Evolutionary conservation across 2,888 invertebrate species (phyloP).

Genomic region (Drosophila borealis): DNA sequence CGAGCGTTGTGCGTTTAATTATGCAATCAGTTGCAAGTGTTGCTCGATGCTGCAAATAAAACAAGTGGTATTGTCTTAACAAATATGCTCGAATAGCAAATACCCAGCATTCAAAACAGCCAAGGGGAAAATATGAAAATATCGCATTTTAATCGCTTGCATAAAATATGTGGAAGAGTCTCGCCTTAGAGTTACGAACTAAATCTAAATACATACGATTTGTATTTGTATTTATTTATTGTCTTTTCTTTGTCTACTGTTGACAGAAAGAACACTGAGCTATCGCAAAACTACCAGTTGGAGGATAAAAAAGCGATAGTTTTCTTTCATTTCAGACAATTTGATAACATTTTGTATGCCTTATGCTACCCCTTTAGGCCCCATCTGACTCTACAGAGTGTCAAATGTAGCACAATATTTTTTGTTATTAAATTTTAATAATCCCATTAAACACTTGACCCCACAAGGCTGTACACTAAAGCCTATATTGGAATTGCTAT

Average conservation of each 20-base stretch:
- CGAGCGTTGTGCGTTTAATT: slow-evolving; percentile 40
- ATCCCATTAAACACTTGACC: slow-evolving; percentile 5
- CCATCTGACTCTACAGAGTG: background rate
- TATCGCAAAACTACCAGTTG: background rate
- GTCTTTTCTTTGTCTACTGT: too few species aligned
- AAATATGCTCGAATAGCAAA: background rate
- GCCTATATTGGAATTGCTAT: slow-evolving; percentile 6
- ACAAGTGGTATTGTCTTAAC: background rate
- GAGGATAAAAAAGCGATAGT: background rate
- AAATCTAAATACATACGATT: too few species aligned
- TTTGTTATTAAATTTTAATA: background rate
- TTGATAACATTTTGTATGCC: too few species aligned
- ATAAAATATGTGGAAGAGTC: too few species aligned
- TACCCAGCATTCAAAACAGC: slow-evolving; percentile 1
- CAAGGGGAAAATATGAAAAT: background rate
- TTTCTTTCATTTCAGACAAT: too few species aligned
- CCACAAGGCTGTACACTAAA: slow-evolving; percentile 1
- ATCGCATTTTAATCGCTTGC: too few species aligned
- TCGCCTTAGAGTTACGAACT: too few species aligned
- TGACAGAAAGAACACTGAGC: background rate
- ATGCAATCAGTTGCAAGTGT: slow-evolving; percentile 57
- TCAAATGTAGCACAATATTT: background rate
- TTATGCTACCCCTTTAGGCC: background rate
- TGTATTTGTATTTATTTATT: too few species aligned
- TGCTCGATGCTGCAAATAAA: slow-evolving; percentile 25